Base-by-base conservation (phyloP, 1,140 invertebrate genomes). In the Rhopalosiphum padi region DNA sequence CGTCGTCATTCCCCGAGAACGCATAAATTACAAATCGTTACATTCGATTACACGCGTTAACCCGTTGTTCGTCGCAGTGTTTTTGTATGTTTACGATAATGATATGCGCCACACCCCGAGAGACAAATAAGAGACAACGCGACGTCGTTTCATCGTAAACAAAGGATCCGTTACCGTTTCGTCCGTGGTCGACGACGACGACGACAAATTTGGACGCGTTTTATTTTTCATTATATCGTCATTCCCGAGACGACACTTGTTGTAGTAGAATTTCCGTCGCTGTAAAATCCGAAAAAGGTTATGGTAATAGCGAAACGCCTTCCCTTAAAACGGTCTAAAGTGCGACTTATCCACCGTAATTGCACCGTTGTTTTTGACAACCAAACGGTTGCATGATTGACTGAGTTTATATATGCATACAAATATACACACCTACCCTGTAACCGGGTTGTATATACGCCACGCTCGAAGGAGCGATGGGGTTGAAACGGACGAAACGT, bases 351-450 rank as follows among this genome's bases (percentile, higher is more conserved):
- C 85, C 43, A 51, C n/a, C 35, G 43, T 53, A 89, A 89, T 35
- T 53, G 15, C 46, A 46, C 43, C 43, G 46, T 51, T 9, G 46
- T n/a, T 51, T 88, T 51, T 88, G 86, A 51, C 46, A 25, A 25
- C 11, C 30, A 25, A 51, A 88, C 86, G 18, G n/a, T 88, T 51
- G 86, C 86, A 88, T 88, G 86, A 88, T n/a, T 83, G 11, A n/a
- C 30, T 86, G n/a, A 18, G 25, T 48, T 87, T 30, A 46, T 48
- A 46, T 48, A n/a, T 21, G 7, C 3, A 18, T 9, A 35, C 37
- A 46, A 7, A 35, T 82, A 23, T 82, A 77, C n/a, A 77, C n/a
- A 35, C 3, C 77, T 82, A 82, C 77, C 77, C 68, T 37, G 35
- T 21, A 82, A 30, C 30, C 60, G 22, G 23, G 83, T 30, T 43